Percentiles rank a stretch among this genome's conserved stretches.
Conservation (phyloP, 2,797 vertebrate genomes). For the Sebastes trivittatus region DNA sequence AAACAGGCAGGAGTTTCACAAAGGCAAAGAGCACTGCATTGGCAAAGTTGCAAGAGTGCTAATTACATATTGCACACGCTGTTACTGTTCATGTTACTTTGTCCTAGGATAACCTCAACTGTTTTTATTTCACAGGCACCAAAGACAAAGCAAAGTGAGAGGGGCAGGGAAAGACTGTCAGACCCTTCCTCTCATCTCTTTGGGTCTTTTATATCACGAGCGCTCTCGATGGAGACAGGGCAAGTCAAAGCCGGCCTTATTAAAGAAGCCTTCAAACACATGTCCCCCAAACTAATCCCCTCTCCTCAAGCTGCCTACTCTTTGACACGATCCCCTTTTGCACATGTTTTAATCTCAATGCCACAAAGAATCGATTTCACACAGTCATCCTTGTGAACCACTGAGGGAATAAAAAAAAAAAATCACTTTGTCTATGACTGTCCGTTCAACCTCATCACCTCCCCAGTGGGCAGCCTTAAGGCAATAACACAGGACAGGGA, state of each 20-base stretch:
- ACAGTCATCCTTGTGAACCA: slow-evolving; percentile 37
- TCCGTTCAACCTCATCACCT: slow-evolving; percentile 17
- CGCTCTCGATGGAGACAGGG: slow-evolving; percentile 39
- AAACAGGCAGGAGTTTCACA: slow-evolving; percentile 43
- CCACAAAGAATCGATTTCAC: slow-evolving; percentile 59
- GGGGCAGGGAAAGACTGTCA: slow-evolving; percentile 35
- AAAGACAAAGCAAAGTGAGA: slow-evolving; percentile 52
- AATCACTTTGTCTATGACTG: slow-evolving; percentile 38
- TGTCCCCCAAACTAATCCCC: slow-evolving; percentile 64
- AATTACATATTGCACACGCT: slow-evolving; percentile 61
- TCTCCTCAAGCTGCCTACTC: slow-evolving; percentile 56
- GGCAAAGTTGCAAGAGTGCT: slow-evolving; percentile 35
- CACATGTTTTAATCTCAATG: slow-evolving; percentile 60
- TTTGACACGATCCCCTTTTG: slow-evolving; percentile 44
- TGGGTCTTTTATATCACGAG: slow-evolving; percentile 47
- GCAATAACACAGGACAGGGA: slow-evolving; percentile 16
- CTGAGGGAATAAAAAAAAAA: slow-evolving; percentile 1
- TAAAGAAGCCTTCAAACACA: slow-evolving; percentile 68
- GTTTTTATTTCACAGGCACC: slow-evolving; percentile 17
- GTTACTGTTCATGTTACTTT: slow-evolving; percentile 28
- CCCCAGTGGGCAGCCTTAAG: slow-evolving; percentile 29
- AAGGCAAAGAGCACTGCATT: slow-evolving; percentile 47
- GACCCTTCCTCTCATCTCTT: slow-evolving; percentile 53
- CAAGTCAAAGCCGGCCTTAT: slow-evolving; percentile 49
- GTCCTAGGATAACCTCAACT: slow-evolving; percentile 23